These are phyloP conservation scores for Meles meles DNA, from an alignment of 2,113 vertebrate species.

Conservation along the genomic window DNA sequence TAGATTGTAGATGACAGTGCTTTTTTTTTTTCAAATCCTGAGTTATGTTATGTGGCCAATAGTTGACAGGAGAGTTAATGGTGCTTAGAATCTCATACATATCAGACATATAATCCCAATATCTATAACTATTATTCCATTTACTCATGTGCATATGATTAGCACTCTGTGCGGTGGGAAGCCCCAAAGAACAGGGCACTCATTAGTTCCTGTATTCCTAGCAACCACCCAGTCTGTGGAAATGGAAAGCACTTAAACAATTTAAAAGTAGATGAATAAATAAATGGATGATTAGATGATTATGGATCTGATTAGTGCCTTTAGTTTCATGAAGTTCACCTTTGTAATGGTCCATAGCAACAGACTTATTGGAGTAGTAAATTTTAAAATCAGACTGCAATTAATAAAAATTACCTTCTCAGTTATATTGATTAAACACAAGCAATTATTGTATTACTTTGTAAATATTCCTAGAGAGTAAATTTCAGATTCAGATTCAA, in stretches of 20 bases:
- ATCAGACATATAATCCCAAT: neutral
- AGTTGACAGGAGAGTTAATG: neutral
- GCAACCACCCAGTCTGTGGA: neutral
- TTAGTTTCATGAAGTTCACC: neutral
- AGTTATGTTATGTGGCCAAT: neutral
- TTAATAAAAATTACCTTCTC: neutral
- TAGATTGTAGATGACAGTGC: neutral
- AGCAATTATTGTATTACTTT: neutral
- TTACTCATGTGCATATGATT: neutral
- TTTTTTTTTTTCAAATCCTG: neutral
- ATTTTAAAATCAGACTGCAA: neutral
- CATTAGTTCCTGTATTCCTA: neutral
- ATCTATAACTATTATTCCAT: neutral
- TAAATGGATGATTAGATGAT: neutral
- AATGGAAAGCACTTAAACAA: neutral
- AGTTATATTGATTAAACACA: neutral
- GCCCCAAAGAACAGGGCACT: neutral
- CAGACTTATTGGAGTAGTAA: neutral
- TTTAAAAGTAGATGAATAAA: neutral
- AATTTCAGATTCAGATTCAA: neutral
- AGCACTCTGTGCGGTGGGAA: neutral
- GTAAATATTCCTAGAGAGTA: neutral
- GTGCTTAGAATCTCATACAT: neutral
- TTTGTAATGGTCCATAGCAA: neutral
- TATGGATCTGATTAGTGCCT: neutral